Base-by-base conservation (phyloP, 2,113 vertebrate genomes). In the Cyphomyrus plagiostoma region DNA sequence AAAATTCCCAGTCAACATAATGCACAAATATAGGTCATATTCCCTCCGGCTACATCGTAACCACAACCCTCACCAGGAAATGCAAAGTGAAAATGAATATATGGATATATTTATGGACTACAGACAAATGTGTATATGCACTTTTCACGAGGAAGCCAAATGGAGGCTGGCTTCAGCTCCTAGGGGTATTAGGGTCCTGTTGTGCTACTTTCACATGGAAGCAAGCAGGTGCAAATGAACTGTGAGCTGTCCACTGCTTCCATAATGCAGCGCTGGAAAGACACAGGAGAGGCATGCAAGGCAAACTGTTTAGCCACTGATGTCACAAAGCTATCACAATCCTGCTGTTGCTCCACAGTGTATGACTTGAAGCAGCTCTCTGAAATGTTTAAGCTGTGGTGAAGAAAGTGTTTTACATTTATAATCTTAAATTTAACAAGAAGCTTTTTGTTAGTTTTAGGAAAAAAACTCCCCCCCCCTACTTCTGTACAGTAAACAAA, bases 181-280 rank as follows among this genome's bases (percentile, higher is more conserved):
- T 35, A 10, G 35, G 26, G 86, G 13, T 58, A 58, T 21, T 39
- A 10, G 19, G 35, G 13, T 23, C 70, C 62, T 46, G 46, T 58
- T 77, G 42, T 66, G 23, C 26, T 46, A 7, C 13, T 82, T 95
- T 49, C 91, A 99, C 97, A 97, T 96, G 98, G 98, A 90, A 99
- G 96, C 80, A 97, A 94, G 97, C 99, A 98, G 42, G 98, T 99
- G 89, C 97, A 97, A 74, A 99, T 95, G 13, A 96, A 94, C 93
- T 99, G 98, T 0, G 98, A 96, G 62, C 97, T 96, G 93, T 96
- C 97, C 94, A 99, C 93, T 94, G 97, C 93, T 92, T 97, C 97
- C 52, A 97, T 96, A 94, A 97, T 93, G 91, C 96, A 95, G 86
- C 96, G 96, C 93, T 98, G 98, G 94, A 99, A 99, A 1, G 95